phyloP scores from a whole-genome alignment of 2,797 vertebrate genomes.

The Coranthus polyacanthus region DNA sequence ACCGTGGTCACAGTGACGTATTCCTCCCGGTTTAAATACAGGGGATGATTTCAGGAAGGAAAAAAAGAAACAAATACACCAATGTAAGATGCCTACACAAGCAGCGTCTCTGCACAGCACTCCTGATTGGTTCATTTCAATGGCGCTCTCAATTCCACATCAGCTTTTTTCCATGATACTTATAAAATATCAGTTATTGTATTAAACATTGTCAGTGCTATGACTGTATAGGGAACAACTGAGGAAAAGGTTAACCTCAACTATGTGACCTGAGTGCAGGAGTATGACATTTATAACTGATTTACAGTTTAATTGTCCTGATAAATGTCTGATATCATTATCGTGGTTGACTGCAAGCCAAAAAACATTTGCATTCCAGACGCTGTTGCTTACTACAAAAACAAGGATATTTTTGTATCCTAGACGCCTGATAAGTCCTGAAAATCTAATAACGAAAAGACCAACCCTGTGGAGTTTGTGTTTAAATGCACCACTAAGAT shows the following conservation, averaged over 20 bases:
- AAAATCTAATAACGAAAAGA: slow-evolving; percentile 67
- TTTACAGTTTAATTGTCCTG: slow-evolving; percentile 22
- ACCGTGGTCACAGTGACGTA: slow-evolving; percentile 61
- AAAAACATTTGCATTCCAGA: slow-evolving; percentile 30
- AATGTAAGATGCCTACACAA: slow-evolving; percentile 24
- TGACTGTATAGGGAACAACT: slow-evolving; percentile 1
- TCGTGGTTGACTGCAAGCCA: slow-evolving; percentile 18
- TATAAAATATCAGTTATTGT: slow-evolving; percentile 44
- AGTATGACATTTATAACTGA: slow-evolving; percentile 18
- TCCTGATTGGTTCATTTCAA: slow-evolving; percentile 36
- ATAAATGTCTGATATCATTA: slow-evolving; percentile 30
- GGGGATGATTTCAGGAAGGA: slow-evolving; percentile 53
- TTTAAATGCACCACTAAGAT: slow-evolving; percentile 55
- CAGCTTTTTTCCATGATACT: not conserved
- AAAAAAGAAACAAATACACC: slow-evolving; percentile 37
- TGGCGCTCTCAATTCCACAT: slow-evolving; percentile 10
- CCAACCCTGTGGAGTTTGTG: slow-evolving; percentile 44
- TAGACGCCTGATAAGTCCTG: slow-evolving; percentile 18
- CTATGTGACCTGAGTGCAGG: not conserved
- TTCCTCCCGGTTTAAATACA: slow-evolving; percentile 67
- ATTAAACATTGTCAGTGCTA: slow-evolving; percentile 31
- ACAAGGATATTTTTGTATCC: slow-evolving; percentile 47
- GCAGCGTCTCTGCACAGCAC: not conserved
- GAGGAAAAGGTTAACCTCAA: not conserved
- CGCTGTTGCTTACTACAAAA: slow-evolving; percentile 27